Evolutionary conservation across 1,140 invertebrate genomes (phyloP).

Genomic region (Trachymyrmex septentrionalis): DNA sequence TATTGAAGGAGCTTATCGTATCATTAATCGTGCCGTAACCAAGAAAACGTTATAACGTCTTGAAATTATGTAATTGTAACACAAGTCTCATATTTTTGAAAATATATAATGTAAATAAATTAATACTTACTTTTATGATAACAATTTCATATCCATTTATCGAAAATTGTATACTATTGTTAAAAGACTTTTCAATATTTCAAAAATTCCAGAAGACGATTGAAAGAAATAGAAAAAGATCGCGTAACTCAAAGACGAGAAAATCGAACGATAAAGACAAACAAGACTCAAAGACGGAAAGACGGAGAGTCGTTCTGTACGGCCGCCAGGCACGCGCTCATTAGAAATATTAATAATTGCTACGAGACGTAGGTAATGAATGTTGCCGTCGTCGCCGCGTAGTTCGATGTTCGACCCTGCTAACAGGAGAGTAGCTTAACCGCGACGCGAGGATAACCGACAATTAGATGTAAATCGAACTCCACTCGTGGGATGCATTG

Average conservation of each 20-base stretch:
- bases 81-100: too few species aligned
- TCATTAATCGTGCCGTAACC: too few species aligned
- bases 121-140: too few species aligned
- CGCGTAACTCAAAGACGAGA: neutral
- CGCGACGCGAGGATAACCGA: slow-evolving; percentile 11
- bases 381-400: slow-evolving; percentile 44
- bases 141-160: too few species aligned
- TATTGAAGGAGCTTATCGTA: too few species aligned
- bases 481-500: neutral
- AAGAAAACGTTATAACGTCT: too few species aligned
- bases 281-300: slow-evolving; percentile 8
- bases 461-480: slow-evolving; percentile 62
- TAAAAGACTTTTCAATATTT: neutral
- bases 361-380: slow-evolving; percentile 63
- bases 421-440: slow-evolving; percentile 49
- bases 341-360: slow-evolving; percentile 77
- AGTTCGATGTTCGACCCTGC: slow-evolving; percentile 22
- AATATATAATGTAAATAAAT: too few species aligned
- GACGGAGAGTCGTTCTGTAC: neutral
- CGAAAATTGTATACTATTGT: too few species aligned
- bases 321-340: slow-evolving; percentile 66
- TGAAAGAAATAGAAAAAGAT: slow-evolving; percentile 14
- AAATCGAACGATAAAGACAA: slow-evolving; percentile 12
- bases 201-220: neutral
- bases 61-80: too few species aligned